phyloP scores from a whole-genome alignment of 2,113 vertebrate species.

The Engystomops pustulosus region DNA sequence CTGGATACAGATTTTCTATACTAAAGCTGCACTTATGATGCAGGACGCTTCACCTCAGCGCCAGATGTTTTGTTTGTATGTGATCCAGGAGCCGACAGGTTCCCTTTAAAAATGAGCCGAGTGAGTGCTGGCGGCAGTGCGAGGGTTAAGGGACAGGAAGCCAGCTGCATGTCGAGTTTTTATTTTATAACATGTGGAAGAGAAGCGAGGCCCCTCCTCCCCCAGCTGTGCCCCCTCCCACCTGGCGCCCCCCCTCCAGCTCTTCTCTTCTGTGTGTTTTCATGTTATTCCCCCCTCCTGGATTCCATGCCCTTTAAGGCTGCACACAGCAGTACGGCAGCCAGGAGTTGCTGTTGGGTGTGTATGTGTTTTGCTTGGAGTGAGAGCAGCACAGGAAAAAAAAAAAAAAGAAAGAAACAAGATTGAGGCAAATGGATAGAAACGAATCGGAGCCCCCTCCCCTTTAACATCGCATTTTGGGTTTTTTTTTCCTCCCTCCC shows the following conservation, averaged over 20 bases:
- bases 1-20: too few species aligned
- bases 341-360: slow-evolving; percentile 54
- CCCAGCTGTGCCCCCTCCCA: slow-evolving; percentile 55
- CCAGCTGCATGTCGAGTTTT: slow-evolving; percentile 42
- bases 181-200: slow-evolving; percentile 45
- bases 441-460: slow-evolving; percentile 43
- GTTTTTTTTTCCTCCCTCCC: slow-evolving; percentile 16
- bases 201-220: slow-evolving; percentile 26
- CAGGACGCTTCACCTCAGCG: too few species aligned
- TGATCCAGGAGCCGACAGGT: too few species aligned
- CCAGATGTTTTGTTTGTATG: too few species aligned
- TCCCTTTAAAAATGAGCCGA: neutral
- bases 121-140: neutral
- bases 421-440: slow-evolving; percentile 47
- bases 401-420: slow-evolving; percentile 3
- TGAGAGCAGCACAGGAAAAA: slow-evolving; percentile 22
- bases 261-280: neutral
- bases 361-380: slow-evolving; percentile 57
- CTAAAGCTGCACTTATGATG: too few species aligned
- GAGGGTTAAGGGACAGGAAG: slow-evolving; percentile 25
- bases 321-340: slow-evolving; percentile 28
- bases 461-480: slow-evolving; percentile 1
- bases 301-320: slow-evolving; percentile 58
- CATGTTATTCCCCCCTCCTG: slow-evolving; percentile 26
- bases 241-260: slow-evolving; percentile 27